Evolutionary conservation across 2,888 invertebrate genomes (phyloP).

Genomic region (Eupeodes luniger): DNA sequence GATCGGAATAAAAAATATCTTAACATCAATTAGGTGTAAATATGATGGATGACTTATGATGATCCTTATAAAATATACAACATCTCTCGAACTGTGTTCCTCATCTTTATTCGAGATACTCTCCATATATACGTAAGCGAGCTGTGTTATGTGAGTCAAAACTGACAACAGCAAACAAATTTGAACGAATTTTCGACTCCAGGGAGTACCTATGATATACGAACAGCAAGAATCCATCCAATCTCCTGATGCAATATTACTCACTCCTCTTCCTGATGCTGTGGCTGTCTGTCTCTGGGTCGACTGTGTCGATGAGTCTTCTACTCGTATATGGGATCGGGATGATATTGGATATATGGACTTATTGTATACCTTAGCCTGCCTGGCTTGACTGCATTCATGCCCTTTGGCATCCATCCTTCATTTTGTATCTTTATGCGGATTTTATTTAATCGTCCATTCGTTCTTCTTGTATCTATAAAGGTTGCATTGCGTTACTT

Average conservation of each 20-base stretch:
- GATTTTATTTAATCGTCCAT: conserved; percentile 46
- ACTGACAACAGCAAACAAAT: conserved; percentile 61
- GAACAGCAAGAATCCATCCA: neutral
- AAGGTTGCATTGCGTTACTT: neutral
- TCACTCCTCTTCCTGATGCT: conserved; percentile 71
- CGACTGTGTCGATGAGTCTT: conserved; percentile 20
- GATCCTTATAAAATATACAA: conserved; percentile 58
- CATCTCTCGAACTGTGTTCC: conserved; percentile 40
- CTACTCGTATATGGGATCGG: too few relatives aligned
- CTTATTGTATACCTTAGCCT: neutral
- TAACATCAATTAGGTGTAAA: conserved; percentile 76
- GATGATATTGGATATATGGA: conserved; percentile 25
- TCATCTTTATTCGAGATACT: conserved; percentile 48
- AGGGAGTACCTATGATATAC: neutral
- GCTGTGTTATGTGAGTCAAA: conserved; percentile 30
- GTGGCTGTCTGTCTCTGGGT: conserved; percentile 13
- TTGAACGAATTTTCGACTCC: conserved; percentile 67
- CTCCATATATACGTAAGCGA: conserved; percentile 52
- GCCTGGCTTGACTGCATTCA: conserved; percentile 58
- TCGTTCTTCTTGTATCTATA: neutral
- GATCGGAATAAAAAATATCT: conserved; percentile 33
- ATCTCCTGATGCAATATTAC: conserved; percentile 55
- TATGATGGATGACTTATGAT: conserved; percentile 71
- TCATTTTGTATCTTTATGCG: conserved; percentile 57
- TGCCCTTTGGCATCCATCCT: conserved; percentile 74